phyloP scores from a whole-genome alignment of 2,888 invertebrate species.

The Aplocera efformata region DNA sequence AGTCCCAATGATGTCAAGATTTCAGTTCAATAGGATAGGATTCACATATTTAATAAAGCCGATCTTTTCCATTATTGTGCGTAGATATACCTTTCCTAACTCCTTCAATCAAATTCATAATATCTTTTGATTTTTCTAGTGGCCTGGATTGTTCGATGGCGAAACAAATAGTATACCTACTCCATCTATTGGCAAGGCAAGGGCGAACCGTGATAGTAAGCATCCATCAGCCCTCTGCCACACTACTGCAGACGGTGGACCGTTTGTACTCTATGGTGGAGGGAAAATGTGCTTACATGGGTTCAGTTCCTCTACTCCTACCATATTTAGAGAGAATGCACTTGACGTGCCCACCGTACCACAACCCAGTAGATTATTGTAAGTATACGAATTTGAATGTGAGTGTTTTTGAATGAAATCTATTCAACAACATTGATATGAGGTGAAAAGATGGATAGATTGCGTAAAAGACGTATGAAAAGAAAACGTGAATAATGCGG shows the following conservation, averaged over 20 bases:
- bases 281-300: slow-evolving; percentile 90
- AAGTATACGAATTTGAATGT: too few relatives aligned
- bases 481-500: too few relatives aligned
- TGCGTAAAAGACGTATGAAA: too few relatives aligned
- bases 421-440: too few relatives aligned
- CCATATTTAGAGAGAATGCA: slow-evolving; percentile 87
- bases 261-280: slow-evolving; percentile 90
- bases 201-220: slow-evolving; percentile 93
- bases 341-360: slow-evolving; percentile 90
- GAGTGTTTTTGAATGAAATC: not conserved
- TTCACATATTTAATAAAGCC: too few relatives aligned
- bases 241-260: slow-evolving; percentile 93
- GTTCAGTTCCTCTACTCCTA: slow-evolving; percentile 86
- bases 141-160: slow-evolving; percentile 82
- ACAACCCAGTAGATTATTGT: slow-evolving; percentile 96
- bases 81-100: too few relatives aligned
- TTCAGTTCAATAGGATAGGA: too few relatives aligned
- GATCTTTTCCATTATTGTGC: too few relatives aligned
- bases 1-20: too few relatives aligned
- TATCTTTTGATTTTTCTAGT: slow-evolving; percentile 55
- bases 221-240: slow-evolving; percentile 95
- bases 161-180: slow-evolving; percentile 88
- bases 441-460: too few relatives aligned
- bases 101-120: not conserved
- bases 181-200: slow-evolving; percentile 90